phyloP scores from a whole-genome alignment of 2,113 vertebrate genomes.

The Ictalurus punctatus region DNA sequence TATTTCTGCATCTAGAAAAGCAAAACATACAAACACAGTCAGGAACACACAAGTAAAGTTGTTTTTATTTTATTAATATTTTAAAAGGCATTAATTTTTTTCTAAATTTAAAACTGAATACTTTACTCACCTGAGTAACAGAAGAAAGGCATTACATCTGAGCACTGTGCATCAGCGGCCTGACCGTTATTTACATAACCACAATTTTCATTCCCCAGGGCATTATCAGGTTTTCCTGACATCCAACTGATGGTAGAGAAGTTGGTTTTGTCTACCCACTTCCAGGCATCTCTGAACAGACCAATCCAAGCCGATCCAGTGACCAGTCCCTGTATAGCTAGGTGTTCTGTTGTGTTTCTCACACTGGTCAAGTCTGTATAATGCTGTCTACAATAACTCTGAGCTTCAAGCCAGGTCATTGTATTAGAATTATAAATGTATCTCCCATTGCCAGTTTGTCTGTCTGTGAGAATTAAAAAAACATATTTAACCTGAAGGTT shows the following conservation, averaged over 20 bases:
- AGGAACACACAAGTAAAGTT: too few species aligned
- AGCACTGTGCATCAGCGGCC: background rate
- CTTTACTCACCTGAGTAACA: slow-evolving; percentile 3
- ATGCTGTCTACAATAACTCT: too few species aligned
- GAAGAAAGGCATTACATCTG: background rate
- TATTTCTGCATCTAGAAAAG: too few species aligned
- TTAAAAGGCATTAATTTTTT: too few species aligned
- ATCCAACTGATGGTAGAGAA: too few species aligned
- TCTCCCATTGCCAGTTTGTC: background rate
- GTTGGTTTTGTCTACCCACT: slow-evolving; percentile 9
- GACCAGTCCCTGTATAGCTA: rapidly evolving
- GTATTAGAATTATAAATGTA: background rate
- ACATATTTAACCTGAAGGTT: background rate
- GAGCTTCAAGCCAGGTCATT: slow-evolving; percentile 6
- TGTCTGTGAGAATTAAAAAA: slow-evolving; percentile 16
- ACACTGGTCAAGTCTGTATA: background rate
- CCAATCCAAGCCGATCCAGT: background rate
- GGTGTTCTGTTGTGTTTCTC: background rate
- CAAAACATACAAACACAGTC: too few species aligned
- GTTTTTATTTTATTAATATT: too few species aligned
- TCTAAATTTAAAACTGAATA: background rate
- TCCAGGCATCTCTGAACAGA: slow-evolving; percentile 23
- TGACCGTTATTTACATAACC: background rate
- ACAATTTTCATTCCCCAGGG: background rate
- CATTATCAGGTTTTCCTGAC: too few species aligned